Conservation (phyloP, 2,113 vertebrate species). For the Ornithorhynchus anatinus region DNA sequence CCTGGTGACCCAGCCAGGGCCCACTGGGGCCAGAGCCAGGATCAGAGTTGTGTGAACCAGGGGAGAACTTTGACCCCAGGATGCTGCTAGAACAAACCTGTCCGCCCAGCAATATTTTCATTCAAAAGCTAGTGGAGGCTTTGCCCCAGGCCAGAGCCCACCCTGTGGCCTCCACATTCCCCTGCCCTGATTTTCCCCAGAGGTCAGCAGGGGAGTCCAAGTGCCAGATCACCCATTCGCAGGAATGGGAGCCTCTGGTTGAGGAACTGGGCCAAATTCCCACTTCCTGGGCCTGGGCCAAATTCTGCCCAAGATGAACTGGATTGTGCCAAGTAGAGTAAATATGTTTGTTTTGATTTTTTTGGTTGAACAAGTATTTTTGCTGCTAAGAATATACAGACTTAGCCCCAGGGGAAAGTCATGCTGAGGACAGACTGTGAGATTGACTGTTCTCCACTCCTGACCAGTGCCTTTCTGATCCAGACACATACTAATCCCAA, state of each 20-base stretch:
- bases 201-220: conserved; percentile 1
- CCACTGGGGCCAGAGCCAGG: too few relatives aligned
- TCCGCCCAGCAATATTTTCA: conserved; percentile 10
- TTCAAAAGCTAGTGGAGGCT: conserved; percentile 6
- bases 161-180: too few relatives aligned
- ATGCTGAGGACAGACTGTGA: neutral
- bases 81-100: neutral
- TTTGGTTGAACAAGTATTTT: conserved; percentile 43
- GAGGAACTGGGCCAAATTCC: too few relatives aligned
- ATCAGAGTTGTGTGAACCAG: neutral
- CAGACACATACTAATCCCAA: too few relatives aligned
- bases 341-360: conserved; percentile 25
- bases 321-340: conserved; percentile 18
- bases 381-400: conserved; percentile 41
- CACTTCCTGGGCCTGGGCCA: neutral
- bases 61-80: neutral
- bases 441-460: neutral
- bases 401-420: neutral
- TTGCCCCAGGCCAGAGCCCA: neutral
- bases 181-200: conserved; percentile 45
- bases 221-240: neutral
- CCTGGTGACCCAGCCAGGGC: too few relatives aligned
- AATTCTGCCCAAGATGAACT: conserved; percentile 23
- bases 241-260: neutral
- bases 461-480: too few relatives aligned